Percentiles rank a stretch among this genome's conserved stretches.
Conservation (phyloP, 2,113 vertebrate genomes). For the Numenius arquata region DNA sequence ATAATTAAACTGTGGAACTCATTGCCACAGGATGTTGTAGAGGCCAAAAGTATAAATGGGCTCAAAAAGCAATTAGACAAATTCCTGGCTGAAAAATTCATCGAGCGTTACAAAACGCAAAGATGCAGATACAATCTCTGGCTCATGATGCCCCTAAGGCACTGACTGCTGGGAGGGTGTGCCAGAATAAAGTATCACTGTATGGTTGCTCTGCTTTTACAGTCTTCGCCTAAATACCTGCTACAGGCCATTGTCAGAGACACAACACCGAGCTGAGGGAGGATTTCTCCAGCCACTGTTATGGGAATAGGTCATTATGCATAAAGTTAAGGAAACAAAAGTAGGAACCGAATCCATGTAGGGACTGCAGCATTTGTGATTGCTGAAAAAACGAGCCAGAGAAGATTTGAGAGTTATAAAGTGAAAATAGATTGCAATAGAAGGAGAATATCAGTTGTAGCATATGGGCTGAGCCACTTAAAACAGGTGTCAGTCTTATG, state of each 20-base stretch:
- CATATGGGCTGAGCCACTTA: background rate
- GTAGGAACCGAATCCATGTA: background rate
- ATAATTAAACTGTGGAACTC: slow-evolving; percentile 18
- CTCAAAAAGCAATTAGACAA: slow-evolving; percentile 60
- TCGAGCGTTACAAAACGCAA: slow-evolving; percentile 58
- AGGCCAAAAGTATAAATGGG: slow-evolving; percentile 52
- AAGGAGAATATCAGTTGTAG: background rate
- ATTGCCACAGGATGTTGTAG: slow-evolving; percentile 59
- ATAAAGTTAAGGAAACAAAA: background rate
- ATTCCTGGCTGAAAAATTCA: slow-evolving; percentile 69
- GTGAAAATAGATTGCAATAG: background rate
- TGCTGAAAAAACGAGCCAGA: background rate
- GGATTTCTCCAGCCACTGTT: background rate
- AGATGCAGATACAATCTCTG: slow-evolving; percentile 64
- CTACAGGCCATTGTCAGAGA: background rate
- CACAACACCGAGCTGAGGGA: background rate
- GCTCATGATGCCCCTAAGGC: slow-evolving; percentile 28
- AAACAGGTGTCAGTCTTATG: background rate
- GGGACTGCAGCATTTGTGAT: background rate
- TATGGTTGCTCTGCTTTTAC: background rate
- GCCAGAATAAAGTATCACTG: slow-evolving; percentile 42
- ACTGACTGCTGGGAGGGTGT: slow-evolving; percentile 58
- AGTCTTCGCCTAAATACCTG: background rate
- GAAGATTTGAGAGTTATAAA: background rate
- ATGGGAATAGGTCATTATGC: background rate